Conservation (phyloP, 2,113 vertebrate species). For the Zapornia atra region DNA sequence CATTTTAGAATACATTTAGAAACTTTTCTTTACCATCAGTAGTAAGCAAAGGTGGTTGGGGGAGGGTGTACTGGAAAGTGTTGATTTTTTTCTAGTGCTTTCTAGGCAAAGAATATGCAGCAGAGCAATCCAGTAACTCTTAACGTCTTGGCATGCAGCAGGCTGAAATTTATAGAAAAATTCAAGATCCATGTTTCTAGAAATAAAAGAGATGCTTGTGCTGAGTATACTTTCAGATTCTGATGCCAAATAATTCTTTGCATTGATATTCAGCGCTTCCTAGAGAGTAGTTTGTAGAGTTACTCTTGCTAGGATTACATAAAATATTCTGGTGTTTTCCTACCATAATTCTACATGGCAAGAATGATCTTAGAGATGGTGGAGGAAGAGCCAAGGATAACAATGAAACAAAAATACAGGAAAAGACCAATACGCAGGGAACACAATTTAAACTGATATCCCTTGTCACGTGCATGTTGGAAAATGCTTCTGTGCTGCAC, state of each 20-base stretch:
- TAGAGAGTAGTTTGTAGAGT: background rate
- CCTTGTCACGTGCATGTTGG: background rate
- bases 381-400: background rate
- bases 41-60: background rate
- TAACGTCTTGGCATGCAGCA: background rate
- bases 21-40: background rate
- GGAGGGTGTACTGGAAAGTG: background rate
- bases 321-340: background rate
- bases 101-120: background rate
- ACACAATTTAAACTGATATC: background rate
- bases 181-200: conserved; percentile 9
- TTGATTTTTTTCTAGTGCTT: background rate
- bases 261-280: background rate
- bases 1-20: background rate
- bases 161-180: background rate
- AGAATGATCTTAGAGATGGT: background rate
- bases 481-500: background rate
- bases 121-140: background rate
- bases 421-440: background rate
- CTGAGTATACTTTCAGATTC: background rate
- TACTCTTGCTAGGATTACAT: background rate
- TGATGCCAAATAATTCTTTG: background rate
- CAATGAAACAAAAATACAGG: background rate
- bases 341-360: background rate
- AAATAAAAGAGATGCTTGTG: background rate